Conservation (phyloP, 2,113 vertebrate genomes). For the Fregata magnificens region DNA sequence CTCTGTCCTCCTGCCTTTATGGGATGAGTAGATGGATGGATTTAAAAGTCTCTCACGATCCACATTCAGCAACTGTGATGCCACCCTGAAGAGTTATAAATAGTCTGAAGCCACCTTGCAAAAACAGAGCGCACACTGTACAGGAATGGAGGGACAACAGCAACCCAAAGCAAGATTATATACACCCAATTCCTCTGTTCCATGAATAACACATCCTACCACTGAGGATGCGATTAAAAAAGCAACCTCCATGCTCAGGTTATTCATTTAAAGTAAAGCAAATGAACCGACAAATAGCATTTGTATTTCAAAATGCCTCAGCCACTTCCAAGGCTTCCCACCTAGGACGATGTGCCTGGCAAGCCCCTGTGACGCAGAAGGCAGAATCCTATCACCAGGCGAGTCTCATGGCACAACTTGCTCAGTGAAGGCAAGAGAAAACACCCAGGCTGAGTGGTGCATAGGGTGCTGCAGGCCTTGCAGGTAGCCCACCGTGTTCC, state of each 20-base stretch:
- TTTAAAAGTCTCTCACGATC: neutral
- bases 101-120: neutral
- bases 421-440: neutral
- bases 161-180: neutral
- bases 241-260: neutral
- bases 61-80: neutral
- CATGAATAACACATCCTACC: neutral
- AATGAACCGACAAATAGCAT: neutral
- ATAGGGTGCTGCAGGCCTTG: neutral
- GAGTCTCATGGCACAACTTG: neutral
- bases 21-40: rapidly evolving
- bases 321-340: neutral
- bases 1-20: neutral
- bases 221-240: neutral
- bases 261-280: neutral
- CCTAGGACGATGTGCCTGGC: rapidly evolving
- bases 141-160: neutral
- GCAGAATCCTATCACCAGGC: neutral
- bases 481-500: neutral
- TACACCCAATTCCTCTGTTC: neutral
- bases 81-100: neutral
- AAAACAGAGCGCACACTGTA: neutral
- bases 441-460: rapidly evolving
- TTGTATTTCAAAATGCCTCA: neutral
- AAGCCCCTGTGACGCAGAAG: rapidly evolving